Evolutionary conservation across 37 sponge, comb jelly and placozoan genomes (phyloP), one percentile per base, ranked within the genome.

Genomic region (Axinella damicornis): DNA sequence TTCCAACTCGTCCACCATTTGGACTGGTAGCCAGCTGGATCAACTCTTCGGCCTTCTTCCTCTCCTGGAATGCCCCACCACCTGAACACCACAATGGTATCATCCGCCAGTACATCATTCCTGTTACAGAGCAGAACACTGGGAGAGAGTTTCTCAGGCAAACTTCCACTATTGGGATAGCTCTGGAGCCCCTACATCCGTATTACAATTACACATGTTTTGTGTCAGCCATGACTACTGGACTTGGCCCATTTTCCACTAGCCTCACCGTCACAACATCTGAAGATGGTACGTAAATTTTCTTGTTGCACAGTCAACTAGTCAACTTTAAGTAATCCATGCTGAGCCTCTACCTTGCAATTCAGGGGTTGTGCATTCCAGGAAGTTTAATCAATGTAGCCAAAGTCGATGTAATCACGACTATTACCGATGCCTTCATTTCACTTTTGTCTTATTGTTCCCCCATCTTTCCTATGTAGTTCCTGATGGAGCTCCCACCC

Each of bases 191-290:
- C 33, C 62, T 85, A 19, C 81, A 80, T 35, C 88, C 88, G 14
- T 62, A 63, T 64, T 74, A 72, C 52, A 18, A 24, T 57, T 81
- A 87, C 65, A 33, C 22, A 2, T 31, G 63, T 34, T 5, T 66
- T 53, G 69, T 87, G 22, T 67, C 88, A 40, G 88, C 88, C 20
- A 33, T 32, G 22, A 87, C 88, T 17, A 40, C 80, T 0, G 76
- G n/a, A 24, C 24, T 55, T 12, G 82, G 88, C 33, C 88, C 88
- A 34, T 71, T 57, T 22, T 33, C 34, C 20, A 32, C 22, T 18
- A 19, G 30, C 31, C 9, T 68, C 5, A 6, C 35, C 2, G 35
- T 68, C 5, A 24, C 6, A 31, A 24, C 28, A 19, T 30, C 22
- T 33, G 69, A 68, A 12, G 69, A 68, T 32, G 69, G 69, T 68